phyloP scores from a whole-genome alignment of 2,113 vertebrate species.

The Hylia prasina region DNA sequence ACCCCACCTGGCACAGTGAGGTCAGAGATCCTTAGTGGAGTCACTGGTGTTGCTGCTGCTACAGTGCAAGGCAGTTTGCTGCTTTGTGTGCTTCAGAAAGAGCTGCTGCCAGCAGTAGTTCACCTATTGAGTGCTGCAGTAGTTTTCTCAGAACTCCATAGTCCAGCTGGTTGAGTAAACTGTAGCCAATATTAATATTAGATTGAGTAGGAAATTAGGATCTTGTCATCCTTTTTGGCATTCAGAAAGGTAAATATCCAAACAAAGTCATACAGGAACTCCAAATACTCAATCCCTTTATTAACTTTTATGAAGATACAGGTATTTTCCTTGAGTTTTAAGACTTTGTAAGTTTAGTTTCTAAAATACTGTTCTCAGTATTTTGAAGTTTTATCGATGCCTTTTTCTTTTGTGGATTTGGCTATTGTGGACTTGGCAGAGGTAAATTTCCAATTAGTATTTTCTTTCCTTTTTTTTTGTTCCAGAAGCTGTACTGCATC shows the following conservation, averaged over 20 bases:
- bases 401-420: background rate
- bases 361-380: background rate
- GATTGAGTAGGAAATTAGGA: background rate
- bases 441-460: conserved; percentile 38
- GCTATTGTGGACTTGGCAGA: background rate
- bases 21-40: background rate
- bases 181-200: background rate
- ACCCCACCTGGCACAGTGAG: background rate
- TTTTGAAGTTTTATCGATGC: background rate
- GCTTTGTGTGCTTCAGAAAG: background rate
- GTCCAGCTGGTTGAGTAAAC: background rate
- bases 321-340: background rate
- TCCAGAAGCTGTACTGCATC: conserved; percentile 54
- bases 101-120: background rate
- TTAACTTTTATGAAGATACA: background rate
- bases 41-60: background rate
- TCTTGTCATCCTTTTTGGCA: background rate
- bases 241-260: background rate
- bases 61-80: background rate
- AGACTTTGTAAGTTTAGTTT: background rate
- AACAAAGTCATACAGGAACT: background rate
- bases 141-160: background rate
- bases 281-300: background rate
- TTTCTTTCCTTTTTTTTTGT: background rate
- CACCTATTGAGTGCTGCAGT: background rate